Percentiles rank a stretch among this genome's conserved stretches.
These are phyloP conservation scores for Erynnis tages DNA, from an alignment of 2,888 invertebrate genomes.

Conservation along the genomic window DNA sequence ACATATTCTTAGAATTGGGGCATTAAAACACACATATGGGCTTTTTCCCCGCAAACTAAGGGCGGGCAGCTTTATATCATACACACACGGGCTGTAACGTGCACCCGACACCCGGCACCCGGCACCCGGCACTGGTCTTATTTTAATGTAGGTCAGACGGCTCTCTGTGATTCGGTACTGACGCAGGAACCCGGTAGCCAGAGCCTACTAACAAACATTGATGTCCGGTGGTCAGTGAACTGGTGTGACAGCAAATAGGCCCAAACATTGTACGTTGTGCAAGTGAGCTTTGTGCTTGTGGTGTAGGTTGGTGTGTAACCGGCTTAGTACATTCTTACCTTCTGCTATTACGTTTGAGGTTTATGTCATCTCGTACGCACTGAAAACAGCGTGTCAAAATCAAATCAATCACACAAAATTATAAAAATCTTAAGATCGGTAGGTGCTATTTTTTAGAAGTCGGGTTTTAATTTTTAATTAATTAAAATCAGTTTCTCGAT, in stretches of 20 bases:
- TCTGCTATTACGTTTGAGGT: background rate
- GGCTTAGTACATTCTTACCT: background rate
- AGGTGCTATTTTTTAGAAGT: too few species aligned
- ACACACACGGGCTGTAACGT: background rate
- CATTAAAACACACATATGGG: background rate
- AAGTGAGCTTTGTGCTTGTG: background rate
- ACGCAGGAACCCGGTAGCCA: background rate
- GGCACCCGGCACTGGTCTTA: constrained; percentile 1
- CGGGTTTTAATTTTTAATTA: too few species aligned
- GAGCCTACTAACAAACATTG: constrained; percentile 4
- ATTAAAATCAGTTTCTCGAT: too few species aligned
- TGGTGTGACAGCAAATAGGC: constrained; percentile 1
- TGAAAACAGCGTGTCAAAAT: too few species aligned
- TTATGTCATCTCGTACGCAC: too few species aligned
- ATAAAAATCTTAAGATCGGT: too few species aligned
- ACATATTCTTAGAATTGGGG: background rate
- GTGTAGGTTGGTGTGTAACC: background rate
- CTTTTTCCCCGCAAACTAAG: background rate
- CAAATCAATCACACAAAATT: too few species aligned
- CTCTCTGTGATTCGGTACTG: background rate
- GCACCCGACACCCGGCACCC: background rate
- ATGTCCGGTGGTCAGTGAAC: background rate
- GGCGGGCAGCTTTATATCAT: background rate
- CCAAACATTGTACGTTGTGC: background rate
- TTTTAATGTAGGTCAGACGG: constrained; percentile 1